Base-by-base conservation (phyloP, 2,888 invertebrate genomes). In the Athalia rosae region DNA sequence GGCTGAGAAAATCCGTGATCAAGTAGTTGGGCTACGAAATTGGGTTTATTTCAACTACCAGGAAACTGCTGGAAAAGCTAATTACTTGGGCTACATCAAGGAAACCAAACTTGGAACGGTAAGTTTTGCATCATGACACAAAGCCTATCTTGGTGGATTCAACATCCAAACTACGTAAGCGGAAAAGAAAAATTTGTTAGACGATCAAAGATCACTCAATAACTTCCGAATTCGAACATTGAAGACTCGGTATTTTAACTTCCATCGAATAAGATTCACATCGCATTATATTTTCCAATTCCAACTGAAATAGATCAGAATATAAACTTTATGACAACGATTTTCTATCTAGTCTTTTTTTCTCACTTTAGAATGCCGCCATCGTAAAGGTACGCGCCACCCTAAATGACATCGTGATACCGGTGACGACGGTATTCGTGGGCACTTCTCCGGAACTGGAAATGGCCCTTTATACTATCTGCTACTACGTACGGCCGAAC, bases 401-500 rank as follows among this genome's bases (percentile, higher is more conserved):
- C 64, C 93, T 95, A 87, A 93, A 94, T 85, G 93, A 93, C 3
- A 90, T 93, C 1, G 93, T 94, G 80, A 96, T 97, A 87, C 95
- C 96, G 0, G 94, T 95, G 0, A 94, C 94, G 71, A 92, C 94
- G 0, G 92, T 97, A 91, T 96, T 97, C 83, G 92, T 97, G 73
- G 97, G 97, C 43, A 95, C 96, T 5, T 97, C 97, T 67, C 98
- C 98, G 0, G 98, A 98, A 90, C 91, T 98, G 82, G 98, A 98
- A 89, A 92, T 98, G 90, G 96, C 98, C 0, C 90, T 98, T 3
- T 98, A 97, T 88, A 96, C 97, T 0, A 91, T 97, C 9, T 98
- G 98, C 87, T 97, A 95, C 88, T 92, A 96, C 76, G 91, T 95
- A 41, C 93, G 96, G 53, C 94, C 95, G 0, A 95, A 95, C 86